Percentiles rank a stretch among this genome's conserved stretches.
phyloP scores from a whole-genome alignment of 2,113 vertebrate species.

The Tapirus terrestris region DNA sequence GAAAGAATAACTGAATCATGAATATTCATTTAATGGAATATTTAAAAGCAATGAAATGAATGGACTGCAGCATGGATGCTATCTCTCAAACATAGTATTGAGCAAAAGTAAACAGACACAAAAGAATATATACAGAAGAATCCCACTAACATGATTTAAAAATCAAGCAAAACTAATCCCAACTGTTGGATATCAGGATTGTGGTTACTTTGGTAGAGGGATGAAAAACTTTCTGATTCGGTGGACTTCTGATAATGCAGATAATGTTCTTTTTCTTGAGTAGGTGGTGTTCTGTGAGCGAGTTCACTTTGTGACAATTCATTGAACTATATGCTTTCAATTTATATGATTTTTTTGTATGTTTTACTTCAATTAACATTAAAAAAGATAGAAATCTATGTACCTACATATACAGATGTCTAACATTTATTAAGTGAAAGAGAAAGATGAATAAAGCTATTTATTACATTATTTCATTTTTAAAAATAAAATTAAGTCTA shows the following conservation, averaged over 20 bases:
- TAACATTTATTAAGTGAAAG: slow-evolving; percentile 39
- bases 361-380: not conserved
- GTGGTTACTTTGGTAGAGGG: not conserved
- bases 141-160: not conserved
- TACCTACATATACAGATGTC: not conserved
- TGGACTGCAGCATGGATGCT: not conserved
- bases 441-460: not conserved
- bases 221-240: not conserved
- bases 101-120: not conserved
- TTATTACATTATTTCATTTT: not conserved
- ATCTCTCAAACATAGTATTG: not conserved
- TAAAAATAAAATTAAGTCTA: not conserved
- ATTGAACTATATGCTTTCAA: not conserved
- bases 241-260: not conserved
- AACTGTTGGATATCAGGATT: not conserved
- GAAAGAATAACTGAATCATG: not conserved
- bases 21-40: not conserved
- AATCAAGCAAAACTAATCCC: not conserved
- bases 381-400: not conserved
- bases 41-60: not conserved
- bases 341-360: not conserved
- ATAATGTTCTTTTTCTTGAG: not conserved
- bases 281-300: not conserved
- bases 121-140: not conserved
- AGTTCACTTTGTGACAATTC: not conserved